A percentile compares a stretch with the other conserved stretches of the same genome.
These are phyloP conservation scores for Tiaroga cobitis DNA, from an alignment of 2,797 vertebrate species.

Conservation along the genomic window DNA sequence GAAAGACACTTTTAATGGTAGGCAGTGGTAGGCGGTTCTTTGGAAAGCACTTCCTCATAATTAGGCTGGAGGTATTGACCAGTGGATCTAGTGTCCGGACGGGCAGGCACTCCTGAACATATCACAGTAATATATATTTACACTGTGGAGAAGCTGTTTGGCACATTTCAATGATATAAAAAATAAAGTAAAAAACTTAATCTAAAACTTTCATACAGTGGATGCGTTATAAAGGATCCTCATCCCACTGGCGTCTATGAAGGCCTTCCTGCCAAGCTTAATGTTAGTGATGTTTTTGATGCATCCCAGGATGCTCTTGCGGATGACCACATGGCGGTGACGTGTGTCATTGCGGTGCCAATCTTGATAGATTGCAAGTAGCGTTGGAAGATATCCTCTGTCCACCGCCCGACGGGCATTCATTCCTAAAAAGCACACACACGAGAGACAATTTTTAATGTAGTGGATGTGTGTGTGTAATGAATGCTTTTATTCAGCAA, in stretches of 20 bases:
- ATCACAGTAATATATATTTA: conserved; percentile 2
- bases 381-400: conserved; percentile 82
- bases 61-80: conserved; percentile 93
- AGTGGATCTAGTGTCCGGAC: conserved; percentile 94
- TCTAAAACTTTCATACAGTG: conserved; percentile 81
- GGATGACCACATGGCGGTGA: conserved; percentile 91
- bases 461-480: neutral
- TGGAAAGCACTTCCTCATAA: conserved; percentile 99
- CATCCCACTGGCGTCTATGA: conserved; percentile 93
- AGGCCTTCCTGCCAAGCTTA: conserved; percentile 94
- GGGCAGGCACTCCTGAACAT: conserved; percentile 90
- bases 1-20: conserved; percentile 93
- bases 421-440: conserved; percentile 75
- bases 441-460: neutral
- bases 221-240: conserved; percentile 93
- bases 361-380: conserved; percentile 90
- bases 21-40: conserved; percentile 96
- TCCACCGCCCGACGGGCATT: conserved; percentile 94
- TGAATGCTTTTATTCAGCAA: neutral
- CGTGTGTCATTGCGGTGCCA: conserved; percentile 96
- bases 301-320: conserved; percentile 93
- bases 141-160: neutral
- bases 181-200: neutral
- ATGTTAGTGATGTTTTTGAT: conserved; percentile 94
- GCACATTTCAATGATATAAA: neutral